phyloP scores from a whole-genome alignment of 2,888 invertebrate species.

The Pammene fasciana region DNA sequence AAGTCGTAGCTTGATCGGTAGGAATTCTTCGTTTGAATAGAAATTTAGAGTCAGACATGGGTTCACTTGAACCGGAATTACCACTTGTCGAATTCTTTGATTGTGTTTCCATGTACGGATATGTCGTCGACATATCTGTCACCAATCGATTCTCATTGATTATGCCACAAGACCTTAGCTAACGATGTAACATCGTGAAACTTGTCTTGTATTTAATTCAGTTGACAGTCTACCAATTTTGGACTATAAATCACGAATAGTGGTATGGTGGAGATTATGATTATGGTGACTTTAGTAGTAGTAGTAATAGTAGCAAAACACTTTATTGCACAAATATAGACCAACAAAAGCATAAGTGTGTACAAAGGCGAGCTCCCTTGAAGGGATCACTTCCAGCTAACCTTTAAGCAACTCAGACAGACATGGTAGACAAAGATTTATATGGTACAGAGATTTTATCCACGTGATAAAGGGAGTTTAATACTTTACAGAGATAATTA shows the following conservation, averaged over 20 bases:
- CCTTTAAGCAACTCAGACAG: too few relatives aligned
- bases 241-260: too few relatives aligned
- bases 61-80: slow-evolving; percentile 16
- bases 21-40: slow-evolving; percentile 24
- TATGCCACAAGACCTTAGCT: slow-evolving; percentile 7
- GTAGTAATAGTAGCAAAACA: too few relatives aligned
- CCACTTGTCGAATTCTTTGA: slow-evolving; percentile 29
- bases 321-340: too few relatives aligned
- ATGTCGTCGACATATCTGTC: slow-evolving; percentile 25
- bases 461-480: not conserved
- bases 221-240: not conserved
- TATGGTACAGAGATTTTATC: too few relatives aligned
- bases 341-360: too few relatives aligned
- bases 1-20: slow-evolving; percentile 1
- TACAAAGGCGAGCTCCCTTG: too few relatives aligned
- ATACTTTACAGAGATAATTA: too few relatives aligned
- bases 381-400: too few relatives aligned
- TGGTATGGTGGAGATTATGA: not conserved
- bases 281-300: too few relatives aligned
- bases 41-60: slow-evolving; percentile 15
- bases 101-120: slow-evolving; percentile 33
- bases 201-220: not conserved
- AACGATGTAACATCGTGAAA: slow-evolving; percentile 4
- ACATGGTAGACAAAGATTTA: too few relatives aligned
- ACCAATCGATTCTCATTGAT: slow-evolving; percentile 12